Conservation (phyloP, 2,888 invertebrate genomes). For the Mythimna pallens region DNA sequence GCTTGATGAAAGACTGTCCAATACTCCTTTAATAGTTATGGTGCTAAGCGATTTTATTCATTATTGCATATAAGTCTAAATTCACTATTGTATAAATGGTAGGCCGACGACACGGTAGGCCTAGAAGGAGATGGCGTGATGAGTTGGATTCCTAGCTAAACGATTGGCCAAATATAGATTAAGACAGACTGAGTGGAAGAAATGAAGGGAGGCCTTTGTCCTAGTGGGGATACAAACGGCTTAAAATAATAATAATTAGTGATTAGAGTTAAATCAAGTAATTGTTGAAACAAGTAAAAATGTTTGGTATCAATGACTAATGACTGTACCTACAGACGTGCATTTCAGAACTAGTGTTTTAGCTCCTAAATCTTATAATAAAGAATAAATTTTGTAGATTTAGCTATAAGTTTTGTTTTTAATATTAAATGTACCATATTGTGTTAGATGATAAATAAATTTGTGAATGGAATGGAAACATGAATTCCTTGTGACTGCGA, state of each 20-base stretch:
- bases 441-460: background rate
- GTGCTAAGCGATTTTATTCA: background rate
- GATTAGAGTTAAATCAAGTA: too few species aligned
- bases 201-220: too few species aligned
- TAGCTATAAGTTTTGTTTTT: background rate
- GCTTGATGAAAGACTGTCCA: background rate
- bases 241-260: too few species aligned
- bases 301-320: too few species aligned
- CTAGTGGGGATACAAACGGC: too few species aligned
- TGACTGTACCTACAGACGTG: background rate
- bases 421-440: background rate
- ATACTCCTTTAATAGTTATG: background rate
- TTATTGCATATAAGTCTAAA: background rate
- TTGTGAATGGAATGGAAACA: background rate
- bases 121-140: too few species aligned
- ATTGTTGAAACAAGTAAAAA: too few species aligned
- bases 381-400: background rate
- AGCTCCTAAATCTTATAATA: background rate
- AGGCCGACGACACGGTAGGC: too few species aligned
- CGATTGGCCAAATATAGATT: too few species aligned
- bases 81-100: background rate
- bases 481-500: conserved; percentile 11
- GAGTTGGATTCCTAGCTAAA: too few species aligned
- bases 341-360: conserved; percentile 17
- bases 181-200: too few species aligned